Percentiles rank a stretch among this genome's conserved stretches.
phyloP scores from a whole-genome alignment of 2,797 vertebrate species.

The Myotis vivesi region DNA sequence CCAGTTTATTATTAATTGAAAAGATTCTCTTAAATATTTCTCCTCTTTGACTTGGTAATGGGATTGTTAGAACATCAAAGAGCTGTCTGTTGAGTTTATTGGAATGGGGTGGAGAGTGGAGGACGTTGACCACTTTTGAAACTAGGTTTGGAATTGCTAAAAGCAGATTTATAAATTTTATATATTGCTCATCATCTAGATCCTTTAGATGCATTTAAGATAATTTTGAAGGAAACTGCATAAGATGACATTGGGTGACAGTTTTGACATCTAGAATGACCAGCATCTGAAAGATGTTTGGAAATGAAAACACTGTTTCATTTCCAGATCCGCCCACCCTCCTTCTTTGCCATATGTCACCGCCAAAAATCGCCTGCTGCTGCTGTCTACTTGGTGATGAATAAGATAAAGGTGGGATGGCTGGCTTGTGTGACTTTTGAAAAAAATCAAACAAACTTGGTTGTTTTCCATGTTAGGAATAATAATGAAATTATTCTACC shows the following conservation, averaged over 20 bases:
- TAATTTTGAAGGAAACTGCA: not conserved
- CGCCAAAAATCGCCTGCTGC: not conserved
- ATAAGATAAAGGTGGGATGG: not conserved
- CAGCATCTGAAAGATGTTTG: not conserved
- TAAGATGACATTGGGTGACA: not conserved
- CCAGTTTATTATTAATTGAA: not conserved
- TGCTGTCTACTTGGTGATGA: not conserved
- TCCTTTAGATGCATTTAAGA: not conserved
- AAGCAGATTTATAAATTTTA: not conserved
- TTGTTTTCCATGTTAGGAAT: not conserved
- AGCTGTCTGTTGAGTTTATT: not conserved
- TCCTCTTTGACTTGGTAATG: not conserved
- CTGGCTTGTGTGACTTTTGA: not conserved
- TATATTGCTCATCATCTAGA: not conserved
- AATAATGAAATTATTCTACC: not conserved
- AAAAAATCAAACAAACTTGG: not conserved
- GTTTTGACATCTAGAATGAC: not conserved
- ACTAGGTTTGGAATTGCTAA: not conserved
- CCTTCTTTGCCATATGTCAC: not conserved
- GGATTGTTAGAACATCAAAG: not conserved
- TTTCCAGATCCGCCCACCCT: fast-evolving
- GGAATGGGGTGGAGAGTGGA: not conserved
- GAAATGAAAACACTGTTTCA: not conserved
- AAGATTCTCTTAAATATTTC: not conserved
- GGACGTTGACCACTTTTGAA: not conserved